A percentile compares a stretch with the other conserved stretches of the same genome.
phyloP scores from a whole-genome alignment of 2,888 invertebrate genomes.

The Zaprionus obscuricornis region DNA sequence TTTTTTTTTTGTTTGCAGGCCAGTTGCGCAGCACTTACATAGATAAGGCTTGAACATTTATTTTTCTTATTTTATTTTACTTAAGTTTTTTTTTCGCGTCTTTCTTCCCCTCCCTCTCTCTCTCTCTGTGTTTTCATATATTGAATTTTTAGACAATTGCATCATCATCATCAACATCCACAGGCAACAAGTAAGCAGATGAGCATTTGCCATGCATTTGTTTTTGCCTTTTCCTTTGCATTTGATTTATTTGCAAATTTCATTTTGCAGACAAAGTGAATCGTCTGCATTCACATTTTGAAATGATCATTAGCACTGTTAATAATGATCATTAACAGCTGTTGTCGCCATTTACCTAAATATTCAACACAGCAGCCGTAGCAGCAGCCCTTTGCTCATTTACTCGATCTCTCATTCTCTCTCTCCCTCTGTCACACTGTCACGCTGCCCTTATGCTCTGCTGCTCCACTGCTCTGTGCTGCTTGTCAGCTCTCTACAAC shows the following conservation, averaged over 20 bases:
- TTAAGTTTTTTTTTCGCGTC: conserved; percentile 7
- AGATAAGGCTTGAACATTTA: conserved; percentile 48
- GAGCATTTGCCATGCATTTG: conserved; percentile 21
- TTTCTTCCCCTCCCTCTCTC: no score
- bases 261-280: conserved; percentile 24
- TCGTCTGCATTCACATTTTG: conserved; percentile 23
- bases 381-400: conserved; percentile 2
- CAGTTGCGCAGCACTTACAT: conserved; percentile 1
- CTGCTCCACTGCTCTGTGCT: conserved; percentile 1
- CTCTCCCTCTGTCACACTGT: not conserved
- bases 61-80: conserved; percentile 13
- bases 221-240: conserved; percentile 4
- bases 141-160: conserved; percentile 52
- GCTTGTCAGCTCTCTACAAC: conserved; percentile 12
- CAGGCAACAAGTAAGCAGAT: not conserved
- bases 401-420: conserved; percentile 1
- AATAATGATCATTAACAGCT: no score
- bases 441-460: not conserved
- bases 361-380: conserved; percentile 8
- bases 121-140: conserved; percentile 24
- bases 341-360: conserved; percentile 30
- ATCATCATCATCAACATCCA: conserved; percentile 28
- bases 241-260: conserved; percentile 23
- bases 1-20: conserved; percentile 22
- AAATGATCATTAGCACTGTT: conserved; percentile 7